A percentile compares a stretch with the other conserved stretches of the same genome.
These are phyloP conservation scores for Euphydryas editha DNA, from an alignment of 2,888 invertebrate species.

Conservation along the genomic window DNA sequence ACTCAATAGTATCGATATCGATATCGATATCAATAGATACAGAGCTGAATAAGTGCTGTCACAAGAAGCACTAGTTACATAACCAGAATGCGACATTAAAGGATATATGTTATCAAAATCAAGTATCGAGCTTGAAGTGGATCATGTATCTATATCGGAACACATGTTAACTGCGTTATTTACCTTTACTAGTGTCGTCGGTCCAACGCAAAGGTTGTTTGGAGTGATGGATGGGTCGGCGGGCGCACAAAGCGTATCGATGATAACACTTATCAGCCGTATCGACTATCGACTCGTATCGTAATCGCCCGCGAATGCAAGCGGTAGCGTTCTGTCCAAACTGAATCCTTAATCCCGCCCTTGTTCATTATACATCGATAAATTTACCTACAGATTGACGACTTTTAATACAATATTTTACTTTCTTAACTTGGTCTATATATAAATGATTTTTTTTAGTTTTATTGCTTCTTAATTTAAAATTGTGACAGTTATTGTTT, in stretches of 20 bases:
- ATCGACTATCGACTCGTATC: conserved; percentile 60
- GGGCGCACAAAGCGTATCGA: conserved; percentile 75
- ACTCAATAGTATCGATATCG: no score
- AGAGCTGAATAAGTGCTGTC: conserved; percentile 43
- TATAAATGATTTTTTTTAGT: background rate
- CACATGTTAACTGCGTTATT: conserved; percentile 76
- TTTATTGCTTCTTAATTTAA: background rate
- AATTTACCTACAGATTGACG: conserved; percentile 65
- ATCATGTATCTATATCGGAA: conserved; percentile 71
- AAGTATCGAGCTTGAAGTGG: conserved; percentile 72
- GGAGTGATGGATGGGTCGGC: conserved; percentile 80
- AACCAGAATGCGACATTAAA: conserved; percentile 60
- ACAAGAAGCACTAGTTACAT: conserved; percentile 47
- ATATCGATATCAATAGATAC: conserved; percentile 1
- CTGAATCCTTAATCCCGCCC: conserved; percentile 65
- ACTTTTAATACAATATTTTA: conserved; percentile 55
- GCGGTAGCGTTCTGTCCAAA: conserved; percentile 50
- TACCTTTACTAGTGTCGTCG: conserved; percentile 67
- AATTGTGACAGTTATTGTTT: no score
- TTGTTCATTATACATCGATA: conserved; percentile 75
- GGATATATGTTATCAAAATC: conserved; percentile 68
- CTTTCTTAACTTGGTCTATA: background rate
- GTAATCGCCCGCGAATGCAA: conserved; percentile 48
- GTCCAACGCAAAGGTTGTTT: conserved; percentile 72
- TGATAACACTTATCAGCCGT: conserved; percentile 69